Base-by-base conservation (phyloP, 2,888 invertebrate genomes). In the Acrobeloides nanus region DNA sequence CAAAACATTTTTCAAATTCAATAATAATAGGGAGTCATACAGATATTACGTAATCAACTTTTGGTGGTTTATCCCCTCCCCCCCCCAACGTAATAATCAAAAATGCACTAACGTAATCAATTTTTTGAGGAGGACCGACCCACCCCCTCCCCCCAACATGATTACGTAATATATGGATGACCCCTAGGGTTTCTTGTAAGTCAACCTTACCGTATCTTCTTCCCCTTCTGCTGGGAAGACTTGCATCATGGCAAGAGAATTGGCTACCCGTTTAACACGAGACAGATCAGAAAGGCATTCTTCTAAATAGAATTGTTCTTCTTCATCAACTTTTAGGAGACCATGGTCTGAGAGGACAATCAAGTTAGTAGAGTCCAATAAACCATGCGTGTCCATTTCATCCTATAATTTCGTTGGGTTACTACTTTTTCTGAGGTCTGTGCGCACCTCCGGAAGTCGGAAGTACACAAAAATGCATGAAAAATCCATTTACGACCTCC, bases 281-380 rank as follows among this genome's bases (percentile, higher is more conserved):
- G 71, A 63, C 39, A 59, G 64, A 44, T 71, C 71, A 4, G 66
- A 59, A 15, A 71, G 51, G 27, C 71, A 71, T 34, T 72, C 66
- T 34, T 71, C 71, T 44, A 71, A 55, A 45, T 61, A 70, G 51
- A 61, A 71, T 44, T 71, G 66, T 43, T 71, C 65, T 27, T 71
- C 70, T 34, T 68, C 68, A 17, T 61, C 57, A 8, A 68, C 47
- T 29, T 59, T 54, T 23, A 56, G 52, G 34, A 70, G 55, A 10
- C 71, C 71, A 46, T 68, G 68, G 37, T 67, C 68, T 6, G 68
- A 67, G 38, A 70, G 50, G 1, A 71, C 65, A 25, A 71, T 56
- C 33, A 71, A 46, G 43, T 71, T 71, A 6, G 71, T 71, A 2
- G 69, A 61, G 6, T 59, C 54, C 43, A 59, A 61, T 21, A 71